Evolutionary conservation across 2,797 vertebrate genomes (phyloP).

Genomic region (Prionace glauca): DNA sequence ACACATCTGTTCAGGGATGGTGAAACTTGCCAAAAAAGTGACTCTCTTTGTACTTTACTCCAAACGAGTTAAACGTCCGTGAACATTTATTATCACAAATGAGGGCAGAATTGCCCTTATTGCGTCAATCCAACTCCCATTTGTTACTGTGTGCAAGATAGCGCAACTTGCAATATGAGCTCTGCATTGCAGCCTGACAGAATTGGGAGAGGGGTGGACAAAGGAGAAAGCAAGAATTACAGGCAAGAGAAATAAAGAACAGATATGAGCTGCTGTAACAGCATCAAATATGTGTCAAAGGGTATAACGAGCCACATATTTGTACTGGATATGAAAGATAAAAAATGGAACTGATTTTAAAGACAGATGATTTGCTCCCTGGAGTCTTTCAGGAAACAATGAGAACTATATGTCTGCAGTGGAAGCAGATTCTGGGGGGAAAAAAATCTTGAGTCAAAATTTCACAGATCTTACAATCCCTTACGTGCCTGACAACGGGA

Average conservation of each 20-base stretch:
- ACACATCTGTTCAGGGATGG: neutral
- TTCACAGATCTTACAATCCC: neutral
- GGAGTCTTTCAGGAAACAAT: neutral
- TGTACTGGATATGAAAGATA: neutral
- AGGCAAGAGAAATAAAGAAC: neutral
- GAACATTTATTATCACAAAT: neutral
- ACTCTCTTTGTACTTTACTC: neutral
- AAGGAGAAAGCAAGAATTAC: neutral
- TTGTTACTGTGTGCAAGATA: neutral
- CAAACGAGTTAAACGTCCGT: neutral
- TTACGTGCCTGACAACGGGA: neutral
- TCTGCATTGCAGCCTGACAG: neutral
- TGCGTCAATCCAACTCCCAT: neutral
- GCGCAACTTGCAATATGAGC: neutral
- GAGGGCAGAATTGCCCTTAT: neutral
- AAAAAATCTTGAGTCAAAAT: neutral
- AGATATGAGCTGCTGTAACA: neutral
- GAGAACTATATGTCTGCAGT: neutral
- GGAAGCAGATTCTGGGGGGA: constrained; percentile 2
- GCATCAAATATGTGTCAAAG: neutral
- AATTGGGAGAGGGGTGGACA: neutral
- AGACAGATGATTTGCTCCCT: constrained; percentile 23
- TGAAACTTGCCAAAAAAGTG: neutral
- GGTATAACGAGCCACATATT: neutral
- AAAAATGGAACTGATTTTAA: constrained; percentile 22